These are phyloP conservation scores for Zhuqinia jingwanae DNA, from an alignment of 2,888 invertebrate species.

Conservation along the genomic window DNA sequence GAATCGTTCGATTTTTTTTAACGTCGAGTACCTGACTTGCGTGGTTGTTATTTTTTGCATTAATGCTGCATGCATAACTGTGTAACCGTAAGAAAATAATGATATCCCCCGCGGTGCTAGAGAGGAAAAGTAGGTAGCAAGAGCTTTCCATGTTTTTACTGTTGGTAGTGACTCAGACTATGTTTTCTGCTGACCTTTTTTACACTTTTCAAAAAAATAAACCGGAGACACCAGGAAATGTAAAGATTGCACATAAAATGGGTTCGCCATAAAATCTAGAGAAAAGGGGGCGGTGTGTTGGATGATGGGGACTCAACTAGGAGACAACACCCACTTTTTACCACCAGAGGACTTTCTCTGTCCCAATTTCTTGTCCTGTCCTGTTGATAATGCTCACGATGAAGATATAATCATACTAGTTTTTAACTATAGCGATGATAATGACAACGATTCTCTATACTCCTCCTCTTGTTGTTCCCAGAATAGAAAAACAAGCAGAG, in stretches of 20 bases:
- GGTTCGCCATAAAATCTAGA: not conserved
- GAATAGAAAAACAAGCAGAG: too few species aligned
- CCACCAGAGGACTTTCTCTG: constrained; percentile 50
- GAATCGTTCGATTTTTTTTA: not conserved
- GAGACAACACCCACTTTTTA: constrained; percentile 35
- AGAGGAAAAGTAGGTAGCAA: not conserved
- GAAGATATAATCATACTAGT: constrained; percentile 14
- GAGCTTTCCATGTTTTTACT: not conserved
- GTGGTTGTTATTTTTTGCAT: not conserved
- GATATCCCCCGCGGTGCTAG: constrained; percentile 5
- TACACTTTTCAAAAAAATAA: not conserved
- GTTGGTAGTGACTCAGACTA: too few species aligned
- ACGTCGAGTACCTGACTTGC: not conserved
- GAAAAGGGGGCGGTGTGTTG: not conserved
- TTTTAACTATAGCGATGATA: not conserved
- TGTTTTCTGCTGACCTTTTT: not conserved
- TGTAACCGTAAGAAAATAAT: not conserved
- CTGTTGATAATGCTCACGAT: not conserved
- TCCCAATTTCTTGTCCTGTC: constrained; percentile 34
- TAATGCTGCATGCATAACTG: not conserved
- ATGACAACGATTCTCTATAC: constrained; percentile 19
- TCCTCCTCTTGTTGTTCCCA: not conserved
- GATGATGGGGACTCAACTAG: not conserved
- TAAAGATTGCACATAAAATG: constrained; percentile 11
- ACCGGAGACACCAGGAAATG: not conserved